Evolutionary conservation across 2,888 invertebrate genomes (phyloP).

Genomic region (Drosophila helvetica): DNA sequence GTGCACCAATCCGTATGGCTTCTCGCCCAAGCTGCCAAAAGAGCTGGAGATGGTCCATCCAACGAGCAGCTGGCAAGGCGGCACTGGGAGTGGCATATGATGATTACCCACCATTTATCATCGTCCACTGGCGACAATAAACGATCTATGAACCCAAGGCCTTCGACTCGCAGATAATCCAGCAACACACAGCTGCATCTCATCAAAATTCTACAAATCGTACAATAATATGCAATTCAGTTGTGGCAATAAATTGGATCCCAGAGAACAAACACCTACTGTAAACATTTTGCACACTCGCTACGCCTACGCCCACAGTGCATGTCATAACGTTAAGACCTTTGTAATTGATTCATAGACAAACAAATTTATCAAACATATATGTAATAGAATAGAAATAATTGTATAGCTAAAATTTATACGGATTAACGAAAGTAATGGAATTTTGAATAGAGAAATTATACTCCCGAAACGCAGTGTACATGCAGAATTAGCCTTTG

Average conservation of each 20-base stretch:
- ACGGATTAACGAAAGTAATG: neutral
- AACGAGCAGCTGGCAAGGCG: conserved; percentile 40
- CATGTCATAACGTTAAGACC: conserved; percentile 15
- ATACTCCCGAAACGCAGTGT: neutral
- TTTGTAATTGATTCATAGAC: neutral
- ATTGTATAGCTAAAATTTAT: neutral
- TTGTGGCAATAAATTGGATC: conserved; percentile 24
- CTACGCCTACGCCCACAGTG: conserved; percentile 2
- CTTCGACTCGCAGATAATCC: conserved; percentile 6
- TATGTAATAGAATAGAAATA: neutral
- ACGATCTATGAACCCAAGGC: conserved; percentile 19
- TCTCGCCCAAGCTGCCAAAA: conserved; percentile 80
- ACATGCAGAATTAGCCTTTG: neutral
- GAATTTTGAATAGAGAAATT: neutral
- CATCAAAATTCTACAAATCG: conserved; percentile 20
- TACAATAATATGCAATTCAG: conserved; percentile 32
- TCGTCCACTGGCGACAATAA: conserved; percentile 31
- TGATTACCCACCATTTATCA: neutral
- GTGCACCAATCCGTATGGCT: conserved; percentile 80
- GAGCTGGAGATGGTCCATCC: conserved; percentile 49
- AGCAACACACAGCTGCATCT: neutral
- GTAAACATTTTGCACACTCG: conserved; percentile 14
- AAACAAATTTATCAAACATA: no score
- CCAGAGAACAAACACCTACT: conserved; percentile 10
- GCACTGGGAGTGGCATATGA: neutral